phyloP scores from a whole-genome alignment of 2,888 invertebrate genomes.

The Drosophila dives region DNA sequence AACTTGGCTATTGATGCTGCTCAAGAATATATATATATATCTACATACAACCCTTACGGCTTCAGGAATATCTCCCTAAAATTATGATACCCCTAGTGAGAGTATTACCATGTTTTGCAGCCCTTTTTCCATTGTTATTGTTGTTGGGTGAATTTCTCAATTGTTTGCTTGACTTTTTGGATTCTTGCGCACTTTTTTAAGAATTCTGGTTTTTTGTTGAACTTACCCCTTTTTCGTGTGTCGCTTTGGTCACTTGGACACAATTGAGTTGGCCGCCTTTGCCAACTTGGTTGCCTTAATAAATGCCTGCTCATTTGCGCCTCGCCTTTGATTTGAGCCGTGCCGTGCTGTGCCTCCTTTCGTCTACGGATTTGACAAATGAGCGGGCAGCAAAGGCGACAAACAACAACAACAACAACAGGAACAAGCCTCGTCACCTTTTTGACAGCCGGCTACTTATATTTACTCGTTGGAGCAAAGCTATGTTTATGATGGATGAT shows the following conservation, averaged over 20 bases:
- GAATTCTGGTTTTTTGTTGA: conserved; percentile 5
- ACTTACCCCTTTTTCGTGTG: conserved; percentile 28
- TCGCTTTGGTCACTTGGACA: conserved; percentile 18
- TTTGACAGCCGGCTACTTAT: conserved; percentile 58
- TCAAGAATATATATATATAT: not conserved
- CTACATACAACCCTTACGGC: not conserved
- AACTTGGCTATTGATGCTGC: not conserved
- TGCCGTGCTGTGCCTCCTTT: not conserved
- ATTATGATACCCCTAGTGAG: not conserved
- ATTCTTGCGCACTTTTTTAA: conserved; percentile 52
- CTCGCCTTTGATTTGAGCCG: conserved; percentile 64
- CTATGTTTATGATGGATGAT: conserved; percentile 45
- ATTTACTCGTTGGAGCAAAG: conserved; percentile 2
- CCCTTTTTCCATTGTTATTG: conserved; percentile 18
- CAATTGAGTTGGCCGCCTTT: conserved; percentile 44
- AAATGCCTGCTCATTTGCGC: conserved; percentile 75
- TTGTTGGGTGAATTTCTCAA: not conserved
- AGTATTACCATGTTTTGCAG: conserved; percentile 9
- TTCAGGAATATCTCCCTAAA: not conserved
- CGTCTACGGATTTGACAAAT: conserved; percentile 73
- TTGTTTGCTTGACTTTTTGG: conserved; percentile 47
- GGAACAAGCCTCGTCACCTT: conserved; percentile 72
- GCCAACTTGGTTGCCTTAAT: conserved; percentile 26
- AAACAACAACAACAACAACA: not conserved
- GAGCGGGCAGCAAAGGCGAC: conserved; percentile 35